phyloP scores from a whole-genome alignment of 2,113 vertebrate species.

The Platichthys stellatus region DNA sequence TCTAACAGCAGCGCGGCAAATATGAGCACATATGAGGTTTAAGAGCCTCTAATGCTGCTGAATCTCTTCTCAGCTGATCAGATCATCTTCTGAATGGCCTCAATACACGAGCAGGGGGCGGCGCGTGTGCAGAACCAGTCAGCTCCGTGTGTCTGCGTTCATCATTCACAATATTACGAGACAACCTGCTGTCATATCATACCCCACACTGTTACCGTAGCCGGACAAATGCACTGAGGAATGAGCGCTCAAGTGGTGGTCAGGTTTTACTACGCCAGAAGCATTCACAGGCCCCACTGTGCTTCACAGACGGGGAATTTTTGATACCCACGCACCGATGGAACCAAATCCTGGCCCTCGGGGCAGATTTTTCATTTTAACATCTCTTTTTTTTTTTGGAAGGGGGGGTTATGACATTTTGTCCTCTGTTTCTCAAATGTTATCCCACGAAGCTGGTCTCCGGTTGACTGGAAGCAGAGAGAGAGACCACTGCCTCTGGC shows the following conservation, averaged over 20 bases:
- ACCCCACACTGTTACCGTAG: conserved; percentile 11
- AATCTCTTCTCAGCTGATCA: conserved; percentile 67
- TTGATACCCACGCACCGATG: conserved; percentile 81
- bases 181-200: conserved; percentile 41
- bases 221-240: conserved; percentile 64
- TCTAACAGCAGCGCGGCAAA: conserved; percentile 37
- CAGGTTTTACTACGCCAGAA: conserved; percentile 76
- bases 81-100: conserved; percentile 65
- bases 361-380: conserved; percentile 88
- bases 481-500: conserved; percentile 79
- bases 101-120: conserved; percentile 41
- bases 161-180: conserved; percentile 41
- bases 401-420: conserved; percentile 82
- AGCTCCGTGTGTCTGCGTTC: conserved; percentile 43
- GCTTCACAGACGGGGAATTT: conserved; percentile 86
- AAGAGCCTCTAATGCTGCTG: conserved; percentile 66
- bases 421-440: conserved; percentile 87
- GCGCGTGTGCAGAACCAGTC: conserved; percentile 17
- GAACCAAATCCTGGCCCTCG: conserved; percentile 86
- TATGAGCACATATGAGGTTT: conserved; percentile 53
- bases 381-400: conserved; percentile 77
- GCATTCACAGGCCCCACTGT: conserved; percentile 83
- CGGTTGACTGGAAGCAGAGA: conserved; percentile 86
- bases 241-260: conserved; percentile 66
- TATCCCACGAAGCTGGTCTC: conserved; percentile 88